A percentile compares a stretch with the other conserved stretches of the same genome.
These are phyloP conservation scores for Zoanthus sociatus DNA, from an alignment of 92 coral and sea anemone genomes.

Conservation along the genomic window DNA sequence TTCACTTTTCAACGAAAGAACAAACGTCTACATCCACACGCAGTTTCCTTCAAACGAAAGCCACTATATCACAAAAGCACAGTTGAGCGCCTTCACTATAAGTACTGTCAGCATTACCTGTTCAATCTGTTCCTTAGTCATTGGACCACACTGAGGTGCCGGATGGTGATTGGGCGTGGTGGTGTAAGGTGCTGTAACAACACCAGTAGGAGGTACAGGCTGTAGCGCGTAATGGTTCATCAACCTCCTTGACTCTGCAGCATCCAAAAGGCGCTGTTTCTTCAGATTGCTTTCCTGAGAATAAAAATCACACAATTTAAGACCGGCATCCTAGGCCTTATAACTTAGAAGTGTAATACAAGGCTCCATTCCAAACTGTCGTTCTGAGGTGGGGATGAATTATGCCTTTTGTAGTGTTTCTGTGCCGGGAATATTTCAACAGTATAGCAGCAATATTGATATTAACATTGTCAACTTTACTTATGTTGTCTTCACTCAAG, in stretches of 20 bases:
- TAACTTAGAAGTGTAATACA: too few species aligned
- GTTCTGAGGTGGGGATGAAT: too few species aligned
- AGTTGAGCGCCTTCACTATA: not conserved
- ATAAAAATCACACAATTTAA: not conserved
- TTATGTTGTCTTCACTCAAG: too few species aligned
- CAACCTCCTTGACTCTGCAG: conserved; percentile 31
- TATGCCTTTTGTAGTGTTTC: too few species aligned
- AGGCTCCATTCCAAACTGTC: too few species aligned
- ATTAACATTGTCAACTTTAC: too few species aligned
- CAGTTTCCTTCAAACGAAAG: not conserved
- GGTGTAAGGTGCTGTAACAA: conserved; percentile 35
- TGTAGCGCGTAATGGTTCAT: not conserved
- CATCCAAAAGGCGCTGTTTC: conserved; percentile 22
- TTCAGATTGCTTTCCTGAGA: conserved; percentile 14
- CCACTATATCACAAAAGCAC: not conserved
- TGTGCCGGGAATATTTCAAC: too few species aligned
- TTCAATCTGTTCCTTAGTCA: conserved; percentile 30
- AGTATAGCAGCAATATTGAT: too few species aligned
- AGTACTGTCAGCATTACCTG: not conserved
- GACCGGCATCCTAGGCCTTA: not conserved
- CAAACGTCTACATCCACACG: too few species aligned
- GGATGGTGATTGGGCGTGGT: conserved; percentile 8
- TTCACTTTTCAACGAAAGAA: too few species aligned
- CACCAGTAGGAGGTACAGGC: not conserved
- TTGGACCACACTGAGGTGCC: conserved; percentile 29